Evolutionary conservation across 2,797 vertebrate species (phyloP), one percentile per base, ranked within the genome.

Genomic region (Gila robusta): DNA sequence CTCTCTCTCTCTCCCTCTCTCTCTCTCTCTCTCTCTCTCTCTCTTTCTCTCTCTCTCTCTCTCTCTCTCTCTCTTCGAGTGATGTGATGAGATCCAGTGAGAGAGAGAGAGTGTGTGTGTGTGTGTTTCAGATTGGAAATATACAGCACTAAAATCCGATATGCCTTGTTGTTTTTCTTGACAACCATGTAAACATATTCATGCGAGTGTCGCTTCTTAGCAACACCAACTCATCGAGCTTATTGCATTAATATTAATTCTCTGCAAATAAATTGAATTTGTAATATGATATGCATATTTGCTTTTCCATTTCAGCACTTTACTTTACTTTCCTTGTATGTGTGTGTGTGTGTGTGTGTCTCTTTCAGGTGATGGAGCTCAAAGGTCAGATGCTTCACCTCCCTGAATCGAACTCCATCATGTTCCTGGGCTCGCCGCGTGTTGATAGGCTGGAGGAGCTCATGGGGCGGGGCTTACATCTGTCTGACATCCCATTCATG

Each of bases 301-400:
- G 28, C 21, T 26, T 39, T 70, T 69, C 16, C 7, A 54, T 70
- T 52, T 70, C 44, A 56, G 16, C 37, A 11, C 19, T 69, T 70
- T 54, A 54, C 66, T 4, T 49, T 80, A 2, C 11, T 49, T 49
- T 49, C 4, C 14, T 16, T 49, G 9, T 19, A 3, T 78, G 73
- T 32, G 11, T 73, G 70, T 78, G 73, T 32, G 11, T 83, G 8
- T 26, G 16, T 44, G 0, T 90, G 76, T 93, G 71, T 82, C 32
- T 92, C 90, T 94, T 88, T 0, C 92, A 99, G 98, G 97, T 99
- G 82, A 99, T 99, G 98, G 98, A 99, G 92, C 91, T 99, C 87
- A 99, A 99, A 92, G 98, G 98, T 87, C 98, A 99, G 94, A 99
- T 99, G 98, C 98, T 99, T 90, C 97, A 99, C 0, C 96, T 99